Conservation (phyloP, 2,888 invertebrate species). For the Torymus texanus region DNA sequence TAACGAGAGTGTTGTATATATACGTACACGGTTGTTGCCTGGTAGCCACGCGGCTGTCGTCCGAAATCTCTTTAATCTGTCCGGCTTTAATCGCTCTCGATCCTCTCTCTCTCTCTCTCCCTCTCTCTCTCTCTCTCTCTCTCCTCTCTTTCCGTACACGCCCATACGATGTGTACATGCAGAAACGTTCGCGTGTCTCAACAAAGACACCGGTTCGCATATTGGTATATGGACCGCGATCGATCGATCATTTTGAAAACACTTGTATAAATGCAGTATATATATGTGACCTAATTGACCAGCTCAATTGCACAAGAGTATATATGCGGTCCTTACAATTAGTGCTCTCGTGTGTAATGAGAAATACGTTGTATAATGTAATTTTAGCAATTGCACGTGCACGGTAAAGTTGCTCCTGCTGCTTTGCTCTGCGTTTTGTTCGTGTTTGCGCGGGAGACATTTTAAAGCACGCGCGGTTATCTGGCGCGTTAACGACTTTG, state of each 20-base stretch:
- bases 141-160: background rate
- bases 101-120: too few species aligned
- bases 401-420: background rate
- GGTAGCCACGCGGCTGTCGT: constrained; percentile 25
- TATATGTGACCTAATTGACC: constrained; percentile 28
- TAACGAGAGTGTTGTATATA: constrained; percentile 62
- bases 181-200: too few species aligned
- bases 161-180: background rate
- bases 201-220: too few species aligned
- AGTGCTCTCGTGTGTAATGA: background rate
- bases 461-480: too few species aligned
- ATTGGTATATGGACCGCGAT: background rate
- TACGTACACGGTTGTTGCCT: constrained; percentile 49
- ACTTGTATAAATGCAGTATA: background rate
- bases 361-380: constrained; percentile 27
- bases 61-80: constrained; percentile 34
- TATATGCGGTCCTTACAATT: constrained; percentile 35
- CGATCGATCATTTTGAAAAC: constrained; percentile 25
- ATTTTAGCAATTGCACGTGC: background rate
- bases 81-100: background rate
- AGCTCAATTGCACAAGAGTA: background rate
- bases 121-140: too few species aligned
- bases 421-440: background rate
- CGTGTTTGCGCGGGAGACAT: background rate
- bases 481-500: too few species aligned